phyloP scores from a whole-genome alignment of 2,888 invertebrate genomes.

The Smittia aterrima region DNA sequence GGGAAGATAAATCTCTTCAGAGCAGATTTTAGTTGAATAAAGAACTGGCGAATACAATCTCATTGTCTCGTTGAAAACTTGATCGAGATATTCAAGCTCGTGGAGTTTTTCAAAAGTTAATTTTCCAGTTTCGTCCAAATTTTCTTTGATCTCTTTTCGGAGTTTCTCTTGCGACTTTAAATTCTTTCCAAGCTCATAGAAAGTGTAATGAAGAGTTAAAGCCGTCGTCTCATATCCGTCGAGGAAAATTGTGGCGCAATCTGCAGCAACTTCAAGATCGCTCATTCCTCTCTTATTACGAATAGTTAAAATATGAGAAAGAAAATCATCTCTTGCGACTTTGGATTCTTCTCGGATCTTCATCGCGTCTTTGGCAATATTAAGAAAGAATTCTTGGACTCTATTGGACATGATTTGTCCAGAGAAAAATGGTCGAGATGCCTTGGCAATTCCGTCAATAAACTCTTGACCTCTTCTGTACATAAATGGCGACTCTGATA shows the following conservation, averaged over 20 bases:
- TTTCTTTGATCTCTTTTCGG: slow-evolving; percentile 23
- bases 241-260: neutral
- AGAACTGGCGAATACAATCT: slow-evolving; percentile 10
- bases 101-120: neutral
- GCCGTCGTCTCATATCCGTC: slow-evolving; percentile 26
- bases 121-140: neutral
- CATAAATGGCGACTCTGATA: neutral
- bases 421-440: neutral
- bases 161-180: slow-evolving; percentile 23
- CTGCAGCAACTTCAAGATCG: neutral
- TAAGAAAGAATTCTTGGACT: neutral
- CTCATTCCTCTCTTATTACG: slow-evolving; percentile 43
- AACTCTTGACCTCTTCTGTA: neutral
- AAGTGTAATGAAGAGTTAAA: neutral
- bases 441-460: neutral
- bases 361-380: slow-evolving; percentile 42
- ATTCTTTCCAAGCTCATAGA: slow-evolving; percentile 24
- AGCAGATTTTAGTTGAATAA: slow-evolving; percentile 4
- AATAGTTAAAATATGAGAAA: slow-evolving; percentile 44
- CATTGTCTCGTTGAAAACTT: slow-evolving; percentile 9
- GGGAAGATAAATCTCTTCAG: neutral
- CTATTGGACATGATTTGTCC: too few species aligned
- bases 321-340: slow-evolving; percentile 44
- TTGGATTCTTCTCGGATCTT: slow-evolving; percentile 41
- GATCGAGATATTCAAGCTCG: slow-evolving; percentile 25